phyloP scores from a whole-genome alignment of 2,113 vertebrate species.

The Xyliphius kryptos region DNA sequence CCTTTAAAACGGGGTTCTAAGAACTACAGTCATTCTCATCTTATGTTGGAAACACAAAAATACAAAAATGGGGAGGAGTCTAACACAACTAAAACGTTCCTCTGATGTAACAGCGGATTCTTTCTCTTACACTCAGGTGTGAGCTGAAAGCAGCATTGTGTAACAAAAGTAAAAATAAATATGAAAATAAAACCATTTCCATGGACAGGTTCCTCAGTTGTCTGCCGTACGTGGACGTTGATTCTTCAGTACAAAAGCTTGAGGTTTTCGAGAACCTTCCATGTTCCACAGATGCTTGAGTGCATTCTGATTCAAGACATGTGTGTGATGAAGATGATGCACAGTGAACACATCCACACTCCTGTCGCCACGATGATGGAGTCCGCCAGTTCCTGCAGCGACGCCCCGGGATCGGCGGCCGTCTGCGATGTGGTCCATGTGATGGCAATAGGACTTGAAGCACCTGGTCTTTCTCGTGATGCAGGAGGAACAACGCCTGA shows the following conservation, averaged over 20 bases:
- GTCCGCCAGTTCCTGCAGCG: slow-evolving; percentile 44
- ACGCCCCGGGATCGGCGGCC: background rate
- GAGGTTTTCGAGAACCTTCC: no score
- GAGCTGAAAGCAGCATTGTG: no score
- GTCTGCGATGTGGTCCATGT: background rate
- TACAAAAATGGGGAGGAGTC: no score
- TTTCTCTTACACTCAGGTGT: no score
- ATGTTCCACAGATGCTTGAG: background rate
- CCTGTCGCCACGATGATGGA: slow-evolving; percentile 51
- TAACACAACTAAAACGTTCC: no score
- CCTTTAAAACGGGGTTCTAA: no score
- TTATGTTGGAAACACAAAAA: no score
- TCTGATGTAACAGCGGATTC: no score
- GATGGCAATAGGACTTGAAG: background rate
- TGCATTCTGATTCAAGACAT: slow-evolving; percentile 44
- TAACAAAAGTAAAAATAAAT: no score
- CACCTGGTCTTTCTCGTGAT: background rate
- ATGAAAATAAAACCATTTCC: no score
- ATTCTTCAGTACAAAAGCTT: background rate
- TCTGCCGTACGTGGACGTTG: background rate
- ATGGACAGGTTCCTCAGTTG: no score
- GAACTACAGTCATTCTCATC: no score
- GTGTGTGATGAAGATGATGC: slow-evolving; percentile 50
- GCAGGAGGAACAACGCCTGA: background rate
- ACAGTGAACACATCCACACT: slow-evolving; percentile 52